phyloP scores from a whole-genome alignment of 1,140 invertebrate species.

The Melitaea cinxia region DNA sequence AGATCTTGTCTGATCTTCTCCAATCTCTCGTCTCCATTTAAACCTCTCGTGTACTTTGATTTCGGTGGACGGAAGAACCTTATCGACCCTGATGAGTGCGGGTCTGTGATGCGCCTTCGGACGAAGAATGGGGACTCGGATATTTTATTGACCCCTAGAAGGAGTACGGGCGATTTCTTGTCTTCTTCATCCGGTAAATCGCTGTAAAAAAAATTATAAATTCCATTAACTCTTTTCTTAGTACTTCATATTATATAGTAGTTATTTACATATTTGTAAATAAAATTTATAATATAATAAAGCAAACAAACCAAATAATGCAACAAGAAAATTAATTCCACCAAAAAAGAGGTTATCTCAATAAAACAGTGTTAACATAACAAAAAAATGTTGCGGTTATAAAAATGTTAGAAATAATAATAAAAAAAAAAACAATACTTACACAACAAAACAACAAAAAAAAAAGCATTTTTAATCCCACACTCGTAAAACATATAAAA shows the following conservation, averaged over 20 bases:
- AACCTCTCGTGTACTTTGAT: conserved; percentile 72
- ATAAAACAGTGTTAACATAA: conserved; percentile 14
- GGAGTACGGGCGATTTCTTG: conserved; percentile 73
- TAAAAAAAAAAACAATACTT: conserved; percentile 32
- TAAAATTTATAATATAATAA: background rate
- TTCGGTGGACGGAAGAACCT: conserved; percentile 73
- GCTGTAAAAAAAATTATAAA: conserved; percentile 58
- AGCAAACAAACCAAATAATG: background rate
- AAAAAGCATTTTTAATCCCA: conserved; percentile 6
- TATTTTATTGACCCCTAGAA: conserved; percentile 75
- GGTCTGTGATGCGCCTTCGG: conserved; percentile 62
- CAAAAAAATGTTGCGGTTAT: conserved; percentile 12
- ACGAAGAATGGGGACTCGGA: conserved; percentile 70
- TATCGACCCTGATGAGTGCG: conserved; percentile 64
- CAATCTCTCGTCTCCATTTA: conserved; percentile 71
- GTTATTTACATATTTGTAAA: too few species aligned
- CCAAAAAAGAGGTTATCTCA: conserved; percentile 1
- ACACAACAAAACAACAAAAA: conserved; percentile 22
- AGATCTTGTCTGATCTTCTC: conserved; percentile 76
- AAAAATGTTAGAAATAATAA: conserved; percentile 15
- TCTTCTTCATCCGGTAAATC: conserved; percentile 76
- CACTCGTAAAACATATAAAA: background rate
- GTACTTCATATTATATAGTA: too few species aligned
- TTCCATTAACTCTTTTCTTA: background rate
- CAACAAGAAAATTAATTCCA: background rate